phyloP scores from a whole-genome alignment of 2,888 invertebrate species.

The Thereva nobilitata region DNA sequence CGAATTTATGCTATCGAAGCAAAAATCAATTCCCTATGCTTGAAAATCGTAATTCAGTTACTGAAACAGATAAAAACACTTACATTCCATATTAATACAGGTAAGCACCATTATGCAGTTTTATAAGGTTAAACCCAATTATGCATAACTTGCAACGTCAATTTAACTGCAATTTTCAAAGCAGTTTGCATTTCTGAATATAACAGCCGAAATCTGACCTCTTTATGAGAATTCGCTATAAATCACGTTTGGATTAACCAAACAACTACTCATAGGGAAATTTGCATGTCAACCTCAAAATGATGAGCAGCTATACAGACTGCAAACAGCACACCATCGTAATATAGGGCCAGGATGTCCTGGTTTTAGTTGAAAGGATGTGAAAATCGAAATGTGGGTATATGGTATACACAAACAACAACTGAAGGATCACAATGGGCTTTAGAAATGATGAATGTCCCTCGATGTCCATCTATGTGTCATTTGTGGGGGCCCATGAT shows the following conservation, averaged over 20 bases:
- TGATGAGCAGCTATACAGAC: conserved; percentile 9
- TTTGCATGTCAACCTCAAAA: conserved; percentile 23
- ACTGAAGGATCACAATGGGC: not conserved
- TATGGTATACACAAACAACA: not conserved
- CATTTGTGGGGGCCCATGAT: not conserved
- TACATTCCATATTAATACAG: not conserved
- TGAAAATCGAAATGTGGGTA: not conserved
- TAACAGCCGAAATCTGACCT: conserved; percentile 2
- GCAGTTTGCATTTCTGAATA: not conserved
- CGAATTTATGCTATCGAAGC: not conserved
- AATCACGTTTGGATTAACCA: conserved; percentile 24
- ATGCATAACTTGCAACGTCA: conserved; percentile 1
- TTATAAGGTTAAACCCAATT: not conserved
- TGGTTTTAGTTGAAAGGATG: conserved; percentile 16
- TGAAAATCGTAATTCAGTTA: not conserved
- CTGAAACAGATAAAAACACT: not conserved
- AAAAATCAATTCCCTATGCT: not conserved
- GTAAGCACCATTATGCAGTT: not conserved
- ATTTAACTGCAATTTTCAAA: not conserved
- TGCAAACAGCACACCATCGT: not conserved
- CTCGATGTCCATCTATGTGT: conserved; percentile 17
- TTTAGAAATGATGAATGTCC: conserved; percentile 18
- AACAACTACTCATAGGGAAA: conserved; percentile 16
- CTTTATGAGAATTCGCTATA: conserved; percentile 2
- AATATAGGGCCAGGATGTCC: conserved; percentile 5